A percentile compares a stretch with the other conserved stretches of the same genome.
Conservation (phyloP, 2,797 vertebrate genomes). For the Lacerta bilineata region DNA sequence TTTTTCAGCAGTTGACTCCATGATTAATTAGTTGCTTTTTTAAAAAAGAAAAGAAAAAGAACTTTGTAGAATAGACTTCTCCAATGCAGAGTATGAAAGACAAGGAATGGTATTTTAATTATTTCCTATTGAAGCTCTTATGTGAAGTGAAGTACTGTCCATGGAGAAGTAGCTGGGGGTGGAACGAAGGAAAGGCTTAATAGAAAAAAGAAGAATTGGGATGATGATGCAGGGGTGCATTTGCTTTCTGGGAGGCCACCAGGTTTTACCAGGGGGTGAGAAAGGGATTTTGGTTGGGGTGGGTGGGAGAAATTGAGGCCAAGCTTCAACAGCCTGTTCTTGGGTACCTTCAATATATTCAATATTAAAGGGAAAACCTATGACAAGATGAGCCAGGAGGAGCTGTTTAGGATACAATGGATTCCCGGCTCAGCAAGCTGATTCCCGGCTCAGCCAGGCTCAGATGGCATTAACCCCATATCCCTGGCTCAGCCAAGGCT, state of each 20-base stretch:
- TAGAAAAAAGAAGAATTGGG: neutral
- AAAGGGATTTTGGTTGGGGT: neutral
- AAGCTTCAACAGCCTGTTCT: neutral
- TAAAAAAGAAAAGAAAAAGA: neutral
- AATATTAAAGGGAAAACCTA: neutral
- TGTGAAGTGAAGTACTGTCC: neutral
- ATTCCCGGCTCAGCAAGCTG: too few species aligned
- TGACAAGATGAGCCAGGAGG: too few species aligned
- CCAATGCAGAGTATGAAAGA: neutral
- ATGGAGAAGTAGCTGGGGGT: too few species aligned
- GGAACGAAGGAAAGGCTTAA: neutral
- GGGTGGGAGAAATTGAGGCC: neutral
- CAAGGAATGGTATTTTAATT: neutral
- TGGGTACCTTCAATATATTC: neutral
- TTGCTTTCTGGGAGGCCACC: neutral
- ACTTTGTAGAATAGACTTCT: conserved; percentile 9
- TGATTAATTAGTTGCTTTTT: conserved; percentile 10
- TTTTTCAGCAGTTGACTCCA: conserved; percentile 15
- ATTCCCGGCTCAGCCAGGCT: too few species aligned
- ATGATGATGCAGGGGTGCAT: neutral
- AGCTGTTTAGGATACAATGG: too few species aligned
- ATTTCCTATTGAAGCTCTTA: neutral
- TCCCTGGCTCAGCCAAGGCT: too few species aligned
- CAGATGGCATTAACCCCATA: too few species aligned
- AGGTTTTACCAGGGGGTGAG: neutral